phyloP scores from a whole-genome alignment of 2,888 invertebrate genomes.

The Ophioninae sp. region DNA sequence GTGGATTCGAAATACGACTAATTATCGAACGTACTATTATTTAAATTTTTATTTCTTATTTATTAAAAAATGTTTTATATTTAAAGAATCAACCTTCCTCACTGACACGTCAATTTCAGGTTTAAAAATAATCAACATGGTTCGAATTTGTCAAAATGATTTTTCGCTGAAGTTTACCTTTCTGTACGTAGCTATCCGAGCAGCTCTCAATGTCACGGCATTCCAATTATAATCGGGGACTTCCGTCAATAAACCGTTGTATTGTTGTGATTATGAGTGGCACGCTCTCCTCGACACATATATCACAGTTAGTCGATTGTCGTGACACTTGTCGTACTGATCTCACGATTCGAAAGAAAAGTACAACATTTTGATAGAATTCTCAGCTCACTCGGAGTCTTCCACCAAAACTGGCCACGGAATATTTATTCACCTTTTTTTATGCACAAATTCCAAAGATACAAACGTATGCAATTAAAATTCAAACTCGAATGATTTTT shows the following conservation, averaged over 20 bases:
- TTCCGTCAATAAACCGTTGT: conserved; percentile 46
- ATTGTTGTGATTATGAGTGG: conserved; percentile 3
- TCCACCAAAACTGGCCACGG: neutral
- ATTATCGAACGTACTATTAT: neutral
- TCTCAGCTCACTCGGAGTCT: neutral
- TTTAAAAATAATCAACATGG: neutral
- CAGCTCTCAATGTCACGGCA: conserved; percentile 56
- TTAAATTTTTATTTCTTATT: no score
- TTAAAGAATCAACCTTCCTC: neutral
- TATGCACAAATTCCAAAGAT: neutral
- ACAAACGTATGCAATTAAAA: neutral
- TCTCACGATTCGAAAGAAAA: conserved; percentile 24
- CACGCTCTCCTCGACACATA: conserved; percentile 40
- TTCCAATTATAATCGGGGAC: conserved; percentile 57
- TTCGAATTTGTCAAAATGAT: neutral
- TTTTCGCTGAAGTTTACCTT: conserved; percentile 43
- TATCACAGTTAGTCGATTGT: conserved; percentile 51
- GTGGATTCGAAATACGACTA: neutral
- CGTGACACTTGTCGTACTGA: conserved; percentile 47
- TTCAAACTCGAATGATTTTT: neutral
- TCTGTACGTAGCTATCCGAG: conserved; percentile 30
- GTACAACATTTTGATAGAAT: neutral
- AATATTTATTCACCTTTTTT: neutral
- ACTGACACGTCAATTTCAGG: neutral
- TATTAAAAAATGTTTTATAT: neutral